Evolutionary conservation across 2,888 invertebrate genomes (phyloP).

Genomic region (Agrotis clavis): DNA sequence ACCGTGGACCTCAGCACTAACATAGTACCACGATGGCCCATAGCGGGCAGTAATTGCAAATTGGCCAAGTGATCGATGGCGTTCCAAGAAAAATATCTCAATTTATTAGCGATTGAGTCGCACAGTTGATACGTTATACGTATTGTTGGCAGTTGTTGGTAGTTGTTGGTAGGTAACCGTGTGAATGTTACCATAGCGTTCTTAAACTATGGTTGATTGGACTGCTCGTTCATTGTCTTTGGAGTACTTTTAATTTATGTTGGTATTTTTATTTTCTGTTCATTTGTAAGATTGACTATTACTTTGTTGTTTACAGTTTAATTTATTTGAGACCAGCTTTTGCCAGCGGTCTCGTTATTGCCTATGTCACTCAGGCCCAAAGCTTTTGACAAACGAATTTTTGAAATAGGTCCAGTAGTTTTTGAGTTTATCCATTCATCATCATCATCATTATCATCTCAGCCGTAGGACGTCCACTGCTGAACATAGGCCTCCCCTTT

Average conservation of each 20-base stretch:
- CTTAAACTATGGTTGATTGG: slow-evolving; percentile 13
- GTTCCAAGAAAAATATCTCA: slow-evolving; percentile 77
- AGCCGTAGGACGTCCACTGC: no score
- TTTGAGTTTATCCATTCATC: no score
- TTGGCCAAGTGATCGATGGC: slow-evolving; percentile 76
- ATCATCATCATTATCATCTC: no score
- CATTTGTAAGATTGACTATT: not conserved
- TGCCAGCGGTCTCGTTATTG: no score
- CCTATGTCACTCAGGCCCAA: no score
- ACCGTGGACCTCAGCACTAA: slow-evolving; percentile 53
- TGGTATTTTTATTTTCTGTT: not conserved
- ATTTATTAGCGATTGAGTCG: slow-evolving; percentile 75
- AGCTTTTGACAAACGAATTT: no score
- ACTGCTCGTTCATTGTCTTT: slow-evolving; percentile 9
- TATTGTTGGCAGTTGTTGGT: slow-evolving; percentile 27
- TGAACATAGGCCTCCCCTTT: no score
- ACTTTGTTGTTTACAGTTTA: no score
- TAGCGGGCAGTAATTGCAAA: slow-evolving; percentile 72
- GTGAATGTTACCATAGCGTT: slow-evolving; percentile 46
- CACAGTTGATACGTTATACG: slow-evolving; percentile 42
- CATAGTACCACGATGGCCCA: slow-evolving; percentile 46
- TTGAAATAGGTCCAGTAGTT: no score
- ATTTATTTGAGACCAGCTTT: no score
- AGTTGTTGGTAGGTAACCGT: slow-evolving; percentile 41
- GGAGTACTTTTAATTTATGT: slow-evolving; percentile 24